Conservation (phyloP, 2,797 vertebrate genomes). For the Glyptemys insculpta region DNA sequence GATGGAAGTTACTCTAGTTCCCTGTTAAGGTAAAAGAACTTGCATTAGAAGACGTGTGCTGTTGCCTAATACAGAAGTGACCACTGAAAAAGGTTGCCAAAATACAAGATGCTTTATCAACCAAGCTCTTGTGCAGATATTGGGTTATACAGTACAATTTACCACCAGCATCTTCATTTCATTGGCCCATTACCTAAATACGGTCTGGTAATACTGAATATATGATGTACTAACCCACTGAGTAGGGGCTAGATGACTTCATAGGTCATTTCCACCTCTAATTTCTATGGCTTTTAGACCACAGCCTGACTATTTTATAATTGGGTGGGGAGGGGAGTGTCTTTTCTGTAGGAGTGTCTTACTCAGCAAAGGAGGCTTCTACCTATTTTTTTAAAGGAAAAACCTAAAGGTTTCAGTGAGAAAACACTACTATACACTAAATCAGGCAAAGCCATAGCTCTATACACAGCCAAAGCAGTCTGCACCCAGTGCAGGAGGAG, state of each 20-base stretch:
- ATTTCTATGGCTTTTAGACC: background rate
- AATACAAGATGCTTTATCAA: background rate
- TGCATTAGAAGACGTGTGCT: background rate
- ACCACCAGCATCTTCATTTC: background rate
- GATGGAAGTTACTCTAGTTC: background rate
- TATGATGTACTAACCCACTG: background rate
- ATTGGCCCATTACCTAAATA: background rate
- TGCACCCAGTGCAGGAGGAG: background rate
- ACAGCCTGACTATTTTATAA: background rate
- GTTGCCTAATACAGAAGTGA: background rate
- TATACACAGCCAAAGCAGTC: background rate
- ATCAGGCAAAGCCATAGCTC: background rate
- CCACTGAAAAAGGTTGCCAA: background rate
- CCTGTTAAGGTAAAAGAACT: background rate
- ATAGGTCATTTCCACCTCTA: background rate
- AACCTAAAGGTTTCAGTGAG: background rate
- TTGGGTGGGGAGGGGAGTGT: too few species aligned
- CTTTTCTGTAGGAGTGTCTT: background rate
- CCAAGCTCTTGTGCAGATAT: background rate
- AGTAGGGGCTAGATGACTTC: background rate
- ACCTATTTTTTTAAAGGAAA: background rate
- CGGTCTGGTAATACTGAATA: background rate
- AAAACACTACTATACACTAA: background rate
- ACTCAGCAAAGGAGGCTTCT: background rate
- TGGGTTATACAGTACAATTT: background rate